Conservation (phyloP, 2,888 invertebrate species). For the Smittia sp. region DNA sequence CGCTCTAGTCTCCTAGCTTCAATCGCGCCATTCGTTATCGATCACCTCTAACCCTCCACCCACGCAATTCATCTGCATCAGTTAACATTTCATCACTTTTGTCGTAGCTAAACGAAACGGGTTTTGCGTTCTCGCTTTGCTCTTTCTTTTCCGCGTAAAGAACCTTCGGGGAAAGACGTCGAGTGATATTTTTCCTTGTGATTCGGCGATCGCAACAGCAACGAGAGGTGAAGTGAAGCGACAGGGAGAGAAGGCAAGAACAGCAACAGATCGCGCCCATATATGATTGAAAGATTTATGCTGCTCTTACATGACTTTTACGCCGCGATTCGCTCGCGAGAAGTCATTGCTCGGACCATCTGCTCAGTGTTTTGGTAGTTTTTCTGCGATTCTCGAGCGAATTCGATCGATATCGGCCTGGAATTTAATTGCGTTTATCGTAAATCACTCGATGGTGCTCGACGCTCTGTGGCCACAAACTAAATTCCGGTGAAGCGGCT, state of each 20-base stretch:
- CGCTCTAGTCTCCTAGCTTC: too few species aligned
- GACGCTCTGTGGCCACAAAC: background rate
- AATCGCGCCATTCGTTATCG: too few species aligned
- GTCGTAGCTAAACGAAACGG: background rate
- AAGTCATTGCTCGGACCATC: conserved; percentile 34
- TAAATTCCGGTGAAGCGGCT: too few species aligned
- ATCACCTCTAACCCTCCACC: too few species aligned
- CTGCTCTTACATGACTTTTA: background rate
- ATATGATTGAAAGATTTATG: conserved; percentile 38
- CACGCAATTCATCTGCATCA: background rate
- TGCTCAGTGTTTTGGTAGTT: conserved; percentile 31
- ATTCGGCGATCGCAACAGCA: background rate
- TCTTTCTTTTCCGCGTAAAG: background rate
- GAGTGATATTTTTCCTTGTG: background rate
- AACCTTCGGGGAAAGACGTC: background rate
- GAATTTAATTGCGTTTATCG: conserved; percentile 5
- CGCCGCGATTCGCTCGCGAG: background rate
- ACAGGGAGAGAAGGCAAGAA: background rate
- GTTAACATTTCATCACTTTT: background rate
- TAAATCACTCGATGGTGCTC: conserved; percentile 17
- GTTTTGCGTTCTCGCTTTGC: background rate
- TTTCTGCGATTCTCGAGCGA: background rate
- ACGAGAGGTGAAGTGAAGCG: background rate
- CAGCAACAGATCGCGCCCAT: conserved; percentile 30
- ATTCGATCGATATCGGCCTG: background rate